A percentile compares a stretch with the other conserved stretches of the same genome.
These are phyloP conservation scores for Hylaeus anthracinus DNA, from an alignment of 1,140 invertebrate species.

Conservation along the genomic window DNA sequence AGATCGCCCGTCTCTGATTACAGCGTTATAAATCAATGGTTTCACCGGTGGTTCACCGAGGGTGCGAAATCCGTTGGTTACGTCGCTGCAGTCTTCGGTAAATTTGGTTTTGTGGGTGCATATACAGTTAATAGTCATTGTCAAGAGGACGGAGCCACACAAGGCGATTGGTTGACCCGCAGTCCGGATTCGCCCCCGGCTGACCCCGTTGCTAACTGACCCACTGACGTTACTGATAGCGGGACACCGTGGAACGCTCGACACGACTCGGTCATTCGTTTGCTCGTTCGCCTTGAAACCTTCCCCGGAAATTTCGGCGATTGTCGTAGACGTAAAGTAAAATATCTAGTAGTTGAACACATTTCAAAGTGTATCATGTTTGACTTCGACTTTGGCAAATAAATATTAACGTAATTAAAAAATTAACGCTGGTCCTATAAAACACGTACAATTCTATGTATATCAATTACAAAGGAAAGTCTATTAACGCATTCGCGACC, in stretches of 20 bases:
- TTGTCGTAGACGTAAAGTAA: not conserved
- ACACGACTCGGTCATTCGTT: conserved; percentile 30
- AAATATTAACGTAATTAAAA: too few relatives aligned
- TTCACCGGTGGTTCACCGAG: not conserved
- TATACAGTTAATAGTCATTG: conserved; percentile 68
- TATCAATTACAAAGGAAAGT: too few relatives aligned
- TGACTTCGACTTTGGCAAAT: too few relatives aligned
- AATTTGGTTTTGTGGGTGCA: conserved; percentile 53
- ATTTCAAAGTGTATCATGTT: too few relatives aligned
- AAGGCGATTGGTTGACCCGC: conserved; percentile 69
- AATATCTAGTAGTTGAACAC: too few relatives aligned
- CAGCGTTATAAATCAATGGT: not conserved
- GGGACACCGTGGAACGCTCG: conserved; percentile 39
- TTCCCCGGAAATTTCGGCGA: not conserved
- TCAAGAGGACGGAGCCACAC: conserved; percentile 53
- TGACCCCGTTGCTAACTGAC: conserved; percentile 76
- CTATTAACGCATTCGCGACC: too few relatives aligned
- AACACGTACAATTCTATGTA: too few relatives aligned
- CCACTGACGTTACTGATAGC: conserved; percentile 69
- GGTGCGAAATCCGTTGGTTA: not conserved
- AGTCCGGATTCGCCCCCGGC: conserved; percentile 71
- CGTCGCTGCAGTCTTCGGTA: conserved; percentile 25
- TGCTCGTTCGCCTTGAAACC: not conserved
- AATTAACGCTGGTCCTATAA: too few relatives aligned
- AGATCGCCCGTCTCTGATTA: too few relatives aligned